Base-by-base conservation (phyloP, 2,888 invertebrate genomes). In the Sphaerophoria rueppellii region DNA sequence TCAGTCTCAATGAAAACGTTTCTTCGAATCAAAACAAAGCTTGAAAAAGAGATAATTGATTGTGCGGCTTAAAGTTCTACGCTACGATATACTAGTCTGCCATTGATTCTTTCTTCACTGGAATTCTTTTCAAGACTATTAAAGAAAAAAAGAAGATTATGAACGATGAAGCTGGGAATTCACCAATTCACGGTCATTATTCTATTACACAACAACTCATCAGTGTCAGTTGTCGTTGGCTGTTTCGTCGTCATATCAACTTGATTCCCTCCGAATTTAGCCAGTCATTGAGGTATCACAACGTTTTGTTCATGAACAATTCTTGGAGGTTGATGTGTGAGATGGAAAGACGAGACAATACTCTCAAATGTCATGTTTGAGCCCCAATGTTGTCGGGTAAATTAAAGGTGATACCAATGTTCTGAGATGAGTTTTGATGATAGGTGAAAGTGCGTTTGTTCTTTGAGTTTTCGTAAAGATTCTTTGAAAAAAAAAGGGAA, bases 91-190 rank as follows among this genome's bases (percentile, higher is more conserved):
- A 40, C 40, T 65, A 58, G 35, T 16, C 34, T 71, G 70, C 71
- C 74, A 81, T 85, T 80, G 81, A 81, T 81, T 57, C 58, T 52
- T 78, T 77, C 75, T 85, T 85, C 76, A n/a, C 48, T 69, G 85
- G 85, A 85, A 81, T 72, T 73, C 54, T 54, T 5, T 57, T 58
- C 43, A 12, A 37, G 32, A 43, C 43, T n/a, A 74, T 24, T 43
- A 46, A 65, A 60, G 71, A 71, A 54, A 69, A 65, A 40, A 14
- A n/a, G 2, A 48, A 52, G 24, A 4, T 24, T 2, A 43, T 57
- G n/a, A 43, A 43, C 48, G 24, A 24, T 70, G 69, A 63, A 72
- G 65, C 40, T 75, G 35, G 52, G 46, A 58, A 60, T 54, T 75
- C 55, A 71, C 16, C 7, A 40, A 71, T 77, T 77, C 76, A 81